Evolutionary conservation across 1,140 invertebrate species (phyloP), one percentile per base, ranked within the genome.

Genomic region (Drosophila fuyamai): DNA sequence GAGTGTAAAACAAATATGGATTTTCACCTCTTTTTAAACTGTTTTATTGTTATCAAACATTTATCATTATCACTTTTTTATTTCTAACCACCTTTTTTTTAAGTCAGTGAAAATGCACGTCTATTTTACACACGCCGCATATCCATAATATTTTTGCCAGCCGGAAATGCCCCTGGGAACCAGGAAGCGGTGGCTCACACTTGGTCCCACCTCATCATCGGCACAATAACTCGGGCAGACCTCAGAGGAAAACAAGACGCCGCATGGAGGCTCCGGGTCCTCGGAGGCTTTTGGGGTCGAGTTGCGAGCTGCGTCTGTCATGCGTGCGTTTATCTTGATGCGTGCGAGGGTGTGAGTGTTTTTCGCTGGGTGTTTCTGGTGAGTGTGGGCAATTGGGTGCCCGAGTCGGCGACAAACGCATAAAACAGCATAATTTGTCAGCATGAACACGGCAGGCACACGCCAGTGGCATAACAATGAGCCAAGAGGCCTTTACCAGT

Each of bases 371-470:
- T 35, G n/a, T 18, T 40, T 41, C 48, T 9, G 4, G 40, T 44
- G 23, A 62, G 41, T 32, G 38, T 54, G 41, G 36, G 50, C 3
- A 36, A 53, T 43, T 40, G 43, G 61, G 56, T 50, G 54, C 35
- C 29, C n/a, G 70, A 47, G 44, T 44, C 74, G 83, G 80, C 76
- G 76, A 86, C 86, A 88, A 80, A 84, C 84, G 80, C 84, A 88
- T 88, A 88, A 88, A 88, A 83, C 76, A 89, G 76, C 80, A 88
- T 88, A 88, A 88, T 88, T 88, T 88, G 84, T 88, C 84, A 88
- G 77, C 80, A 77, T 77, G 80, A 88, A 65, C 84, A 89, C 63
- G 68, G 60, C 73, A 55, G 63, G 35, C 58, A 46, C 47, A 88
- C 80, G 54, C 76, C 73, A 62, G 12, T 61, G 70, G 84, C 76